Evolutionary conservation across 1,140 invertebrate species (phyloP), one percentile per base, ranked within the genome.

Genomic region (Magallana ariakensis): DNA sequence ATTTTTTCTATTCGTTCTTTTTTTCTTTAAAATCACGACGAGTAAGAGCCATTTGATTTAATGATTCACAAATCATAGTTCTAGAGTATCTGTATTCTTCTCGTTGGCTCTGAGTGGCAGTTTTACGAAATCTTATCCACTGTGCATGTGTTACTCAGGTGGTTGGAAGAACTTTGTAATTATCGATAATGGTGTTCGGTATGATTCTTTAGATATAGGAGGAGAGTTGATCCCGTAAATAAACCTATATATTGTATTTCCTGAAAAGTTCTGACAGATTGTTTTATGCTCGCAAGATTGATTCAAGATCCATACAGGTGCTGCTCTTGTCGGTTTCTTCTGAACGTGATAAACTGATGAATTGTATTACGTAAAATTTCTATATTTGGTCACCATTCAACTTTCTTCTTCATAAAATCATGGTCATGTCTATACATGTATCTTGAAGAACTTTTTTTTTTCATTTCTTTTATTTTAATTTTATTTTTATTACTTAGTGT

Each of bases 61-160:
- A 75, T 75, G 66, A 75, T 26, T 75, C 66, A 75, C 66, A 75
- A 75, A 75, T 75, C 22, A 75, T 26, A 75, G 66, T 75, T 75
- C 33, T 75, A 26, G 33, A 75, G 66, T 75, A 26, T 75, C 66
- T 26, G 66, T 26, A 13, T 26, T 75, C 33, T 75, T 75, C 33
- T 46, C 33, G 33, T 46, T 5, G 33, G 33, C 33, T 46, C 33
- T 46, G 66, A 75, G 22, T 26, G 66, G 66, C 22, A 75, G 66
- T 75, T 75, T 75, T 75, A 19, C 66, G 66, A 75, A 75, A 75
- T 75, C 0, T 33, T 33, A 75, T 75, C 66, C 66, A 26, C 66
- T 11, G 66, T 75, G 66, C 66, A 75, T 75, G 66, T 75, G 66
- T 75, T 75, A 33, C 66, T 75, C 66, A 75, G 66, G 66, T 75